Conservation (phyloP, 2,113 vertebrate species). For the Seriola dumerili region DNA sequence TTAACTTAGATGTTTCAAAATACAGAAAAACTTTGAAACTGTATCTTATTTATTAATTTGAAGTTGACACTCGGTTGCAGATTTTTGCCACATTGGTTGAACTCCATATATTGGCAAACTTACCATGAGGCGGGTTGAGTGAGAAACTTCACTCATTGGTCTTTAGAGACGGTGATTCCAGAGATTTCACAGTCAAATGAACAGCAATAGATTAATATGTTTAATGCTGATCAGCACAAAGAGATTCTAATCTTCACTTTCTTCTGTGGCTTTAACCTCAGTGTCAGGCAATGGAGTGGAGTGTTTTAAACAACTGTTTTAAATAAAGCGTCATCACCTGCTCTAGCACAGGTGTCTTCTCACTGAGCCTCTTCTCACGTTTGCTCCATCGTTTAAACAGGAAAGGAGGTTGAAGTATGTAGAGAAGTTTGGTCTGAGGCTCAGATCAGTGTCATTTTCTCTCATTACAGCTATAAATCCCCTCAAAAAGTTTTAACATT, state of each 20-base stretch:
- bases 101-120: conserved; percentile 15
- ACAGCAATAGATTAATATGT: conserved; percentile 95
- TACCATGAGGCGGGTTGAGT: conserved; percentile 32
- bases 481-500: neutral
- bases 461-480: neutral
- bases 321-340: conserved; percentile 88
- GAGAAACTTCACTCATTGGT: conserved; percentile 82
- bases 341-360: conserved; percentile 87
- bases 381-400: conserved; percentile 57
- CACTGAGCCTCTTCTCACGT: conserved; percentile 68
- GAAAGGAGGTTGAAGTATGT: neutral
- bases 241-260: conserved; percentile 89
- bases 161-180: conserved; percentile 90
- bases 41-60: conserved; percentile 1
- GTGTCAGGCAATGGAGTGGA: conserved; percentile 73
- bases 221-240: conserved; percentile 91
- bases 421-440: neutral
- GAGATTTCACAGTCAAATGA: conserved; percentile 98
- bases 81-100: conserved; percentile 18
- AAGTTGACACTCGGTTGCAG: neutral
- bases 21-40: conserved; percentile 42
- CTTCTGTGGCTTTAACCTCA: conserved; percentile 87
- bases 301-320: conserved; percentile 79
- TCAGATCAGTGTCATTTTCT: neutral
- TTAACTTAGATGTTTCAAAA: conserved; percentile 66